These are phyloP conservation scores for Diorhabda carinulata DNA, from an alignment of 1,140 invertebrate species.

Conservation along the genomic window DNA sequence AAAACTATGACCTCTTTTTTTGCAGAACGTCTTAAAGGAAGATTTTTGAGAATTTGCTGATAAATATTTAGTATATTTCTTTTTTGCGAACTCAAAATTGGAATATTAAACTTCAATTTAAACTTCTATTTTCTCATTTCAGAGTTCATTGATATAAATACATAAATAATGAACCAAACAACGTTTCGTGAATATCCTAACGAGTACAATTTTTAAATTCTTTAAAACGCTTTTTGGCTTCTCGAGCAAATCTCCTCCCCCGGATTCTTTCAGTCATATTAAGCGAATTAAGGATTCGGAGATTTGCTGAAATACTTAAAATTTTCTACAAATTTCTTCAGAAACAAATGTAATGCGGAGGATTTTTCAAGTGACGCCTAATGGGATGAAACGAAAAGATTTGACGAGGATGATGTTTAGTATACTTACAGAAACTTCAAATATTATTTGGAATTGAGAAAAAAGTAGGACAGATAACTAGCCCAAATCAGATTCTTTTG, in stretches of 20 bases:
- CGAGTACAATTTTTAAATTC: constrained; percentile 31
- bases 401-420: not conserved
- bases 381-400: constrained; percentile 8
- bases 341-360: constrained; percentile 20
- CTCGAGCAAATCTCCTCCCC: constrained; percentile 31
- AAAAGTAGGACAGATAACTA: too few relatives aligned
- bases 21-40: too few relatives aligned
- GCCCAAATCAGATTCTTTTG: too few relatives aligned
- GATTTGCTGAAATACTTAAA: constrained; percentile 16
- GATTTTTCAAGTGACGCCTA: constrained; percentile 19
- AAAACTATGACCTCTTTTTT: too few relatives aligned
- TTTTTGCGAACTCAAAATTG: too few relatives aligned
- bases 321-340: constrained; percentile 15
- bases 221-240: constrained; percentile 34
- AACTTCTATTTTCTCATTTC: too few relatives aligned
- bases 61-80: too few relatives aligned
- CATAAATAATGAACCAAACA: constrained; percentile 4
- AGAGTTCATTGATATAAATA: too few relatives aligned
- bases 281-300: constrained; percentile 30
- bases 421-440: too few relatives aligned
- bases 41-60: too few relatives aligned
- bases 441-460: too few relatives aligned
- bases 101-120: too few relatives aligned
- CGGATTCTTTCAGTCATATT: constrained; percentile 28
- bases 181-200: constrained; percentile 5